Evolutionary conservation across 1,140 invertebrate genomes (phyloP).

Genomic region (Laodelphax striatellus): DNA sequence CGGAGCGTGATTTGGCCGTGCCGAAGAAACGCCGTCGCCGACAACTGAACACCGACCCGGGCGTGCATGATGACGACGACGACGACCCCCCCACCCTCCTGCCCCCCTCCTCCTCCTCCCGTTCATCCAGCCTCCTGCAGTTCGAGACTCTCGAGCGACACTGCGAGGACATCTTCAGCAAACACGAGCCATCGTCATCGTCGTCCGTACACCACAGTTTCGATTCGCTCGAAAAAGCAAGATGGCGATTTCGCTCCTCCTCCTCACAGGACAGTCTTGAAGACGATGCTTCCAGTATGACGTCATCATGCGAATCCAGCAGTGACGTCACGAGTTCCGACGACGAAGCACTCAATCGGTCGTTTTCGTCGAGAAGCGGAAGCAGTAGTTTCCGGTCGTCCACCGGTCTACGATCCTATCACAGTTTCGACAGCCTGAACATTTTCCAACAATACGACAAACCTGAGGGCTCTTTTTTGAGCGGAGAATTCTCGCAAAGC

Average conservation of each 20-base stretch:
- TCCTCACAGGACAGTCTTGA: constrained; percentile 41
- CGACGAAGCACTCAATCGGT: constrained; percentile 20
- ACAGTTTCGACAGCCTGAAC: constrained; percentile 36
- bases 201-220: constrained; percentile 38
- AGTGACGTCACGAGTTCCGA: constrained; percentile 28
- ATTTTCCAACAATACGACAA: constrained; percentile 15
- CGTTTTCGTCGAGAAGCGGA: constrained; percentile 19
- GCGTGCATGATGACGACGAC: constrained; percentile 34
- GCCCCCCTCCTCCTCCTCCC: constrained; percentile 31
- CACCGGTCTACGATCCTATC: constrained; percentile 31
- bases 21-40: constrained; percentile 59
- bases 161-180: constrained; percentile 29
- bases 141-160: constrained; percentile 67
- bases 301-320: constrained; percentile 16
- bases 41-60: constrained; percentile 30
- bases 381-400: constrained; percentile 21
- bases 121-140: constrained; percentile 64
- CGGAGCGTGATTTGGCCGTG: constrained; percentile 64
- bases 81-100: constrained; percentile 27
- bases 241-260: constrained; percentile 31
- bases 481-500: constrained; percentile 24
- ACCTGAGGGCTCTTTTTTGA: constrained; percentile 10
- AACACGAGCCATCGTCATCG: constrained; percentile 25
- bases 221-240: constrained; percentile 40
- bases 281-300: constrained; percentile 21